These are phyloP conservation scores for Cantharis flavilabris DNA, from an alignment of 2,888 invertebrate genomes.

Conservation along the genomic window DNA sequence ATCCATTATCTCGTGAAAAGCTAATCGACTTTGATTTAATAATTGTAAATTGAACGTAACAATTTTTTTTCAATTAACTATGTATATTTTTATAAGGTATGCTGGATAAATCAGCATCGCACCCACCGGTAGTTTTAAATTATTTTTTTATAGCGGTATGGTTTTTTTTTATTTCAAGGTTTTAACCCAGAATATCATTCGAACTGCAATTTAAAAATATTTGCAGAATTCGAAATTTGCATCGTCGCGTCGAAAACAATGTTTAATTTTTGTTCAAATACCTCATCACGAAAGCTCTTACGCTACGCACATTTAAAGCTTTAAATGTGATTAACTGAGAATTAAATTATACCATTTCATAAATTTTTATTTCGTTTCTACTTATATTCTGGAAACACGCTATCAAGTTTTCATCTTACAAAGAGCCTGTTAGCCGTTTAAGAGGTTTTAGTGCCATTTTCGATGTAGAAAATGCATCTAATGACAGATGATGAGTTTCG, in stretches of 20 bases:
- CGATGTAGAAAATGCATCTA: background rate
- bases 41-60: no score
- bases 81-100: background rate
- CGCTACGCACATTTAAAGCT: background rate
- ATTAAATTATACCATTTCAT: background rate
- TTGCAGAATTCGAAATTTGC: background rate
- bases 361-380: background rate
- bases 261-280: background rate
- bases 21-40: no score
- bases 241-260: background rate
- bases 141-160: no score
- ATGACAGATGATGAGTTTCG: background rate
- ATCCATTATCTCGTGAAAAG: background rate
- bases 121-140: no score
- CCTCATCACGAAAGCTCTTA: background rate
- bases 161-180: no score
- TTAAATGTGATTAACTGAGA: background rate
- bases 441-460: background rate
- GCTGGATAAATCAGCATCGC: background rate
- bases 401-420: background rate
- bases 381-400: background rate
- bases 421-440: background rate
- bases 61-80: no score
- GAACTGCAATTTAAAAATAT: no score
- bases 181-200: no score